phyloP scores from a whole-genome alignment of 2,797 vertebrate genomes.

The Echeneis naucrates region DNA sequence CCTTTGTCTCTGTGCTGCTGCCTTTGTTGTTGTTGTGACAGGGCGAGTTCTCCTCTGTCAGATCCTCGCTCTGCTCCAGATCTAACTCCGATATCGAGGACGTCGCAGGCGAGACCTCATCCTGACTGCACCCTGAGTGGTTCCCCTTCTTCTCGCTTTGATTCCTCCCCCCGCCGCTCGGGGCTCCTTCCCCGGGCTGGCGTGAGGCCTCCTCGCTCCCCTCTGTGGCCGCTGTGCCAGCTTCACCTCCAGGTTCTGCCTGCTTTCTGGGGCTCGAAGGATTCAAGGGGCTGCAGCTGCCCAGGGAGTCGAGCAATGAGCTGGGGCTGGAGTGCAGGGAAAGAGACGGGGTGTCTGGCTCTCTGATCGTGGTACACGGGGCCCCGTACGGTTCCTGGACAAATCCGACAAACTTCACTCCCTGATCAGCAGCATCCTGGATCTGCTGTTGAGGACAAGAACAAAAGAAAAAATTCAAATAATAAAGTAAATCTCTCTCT shows the following conservation, averaged over 20 bases:
- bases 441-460: slow-evolving; percentile 83
- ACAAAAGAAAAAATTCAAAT: background rate
- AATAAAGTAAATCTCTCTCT: background rate
- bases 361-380: slow-evolving; percentile 73
- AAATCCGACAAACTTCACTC: slow-evolving; percentile 93
- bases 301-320: slow-evolving; percentile 82
- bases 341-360: slow-evolving; percentile 80
- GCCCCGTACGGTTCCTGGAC: slow-evolving; percentile 89
- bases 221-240: slow-evolving; percentile 27
- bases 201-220: slow-evolving; percentile 32
- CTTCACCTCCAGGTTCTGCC: slow-evolving; percentile 30
- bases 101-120: slow-evolving; percentile 50
- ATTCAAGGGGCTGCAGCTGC: slow-evolving; percentile 75
- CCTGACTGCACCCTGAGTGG: slow-evolving; percentile 33
- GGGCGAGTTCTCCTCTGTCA: slow-evolving; percentile 66
- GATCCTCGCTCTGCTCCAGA: slow-evolving; percentile 50
- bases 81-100: slow-evolving; percentile 65
- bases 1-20: slow-evolving; percentile 56
- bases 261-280: slow-evolving; percentile 73
- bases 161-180: slow-evolving; percentile 15
- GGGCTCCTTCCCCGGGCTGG: slow-evolving; percentile 27
- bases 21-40: slow-evolving; percentile 82
- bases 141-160: slow-evolving; percentile 53
- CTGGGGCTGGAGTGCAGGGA: slow-evolving; percentile 88
- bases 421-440: slow-evolving; percentile 94